A percentile compares a stretch with the other conserved stretches of the same genome.
phyloP scores from a whole-genome alignment of 2,888 invertebrate genomes.

The Sarcophaga variegata region DNA sequence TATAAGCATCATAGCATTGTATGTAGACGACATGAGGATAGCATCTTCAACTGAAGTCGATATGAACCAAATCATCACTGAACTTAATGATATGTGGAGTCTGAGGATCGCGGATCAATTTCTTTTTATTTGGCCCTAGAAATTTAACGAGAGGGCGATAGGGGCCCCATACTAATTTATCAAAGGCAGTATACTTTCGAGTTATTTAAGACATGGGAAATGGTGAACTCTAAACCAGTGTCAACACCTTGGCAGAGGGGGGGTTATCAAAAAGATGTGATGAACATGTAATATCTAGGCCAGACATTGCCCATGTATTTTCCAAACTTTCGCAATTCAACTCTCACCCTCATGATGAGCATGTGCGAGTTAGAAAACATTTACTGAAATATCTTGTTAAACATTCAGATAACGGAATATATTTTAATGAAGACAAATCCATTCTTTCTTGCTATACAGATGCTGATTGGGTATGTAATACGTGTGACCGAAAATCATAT shows the following conservation, averaged over 20 bases:
- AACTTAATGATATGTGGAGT: slow-evolving; percentile 56
- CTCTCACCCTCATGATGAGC: slow-evolving; percentile 52
- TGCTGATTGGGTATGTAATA: slow-evolving; percentile 65
- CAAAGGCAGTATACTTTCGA: slow-evolving; percentile 44
- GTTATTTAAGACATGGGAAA: slow-evolving; percentile 44
- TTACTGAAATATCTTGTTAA: slow-evolving; percentile 53
- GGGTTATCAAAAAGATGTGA: too few relatives aligned
- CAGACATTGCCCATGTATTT: slow-evolving; percentile 51
- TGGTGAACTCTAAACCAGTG: slow-evolving; percentile 40
- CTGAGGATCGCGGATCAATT: slow-evolving; percentile 61
- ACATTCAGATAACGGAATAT: slow-evolving; percentile 31
- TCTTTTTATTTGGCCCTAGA: slow-evolving; percentile 61
- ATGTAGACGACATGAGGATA: slow-evolving; percentile 61
- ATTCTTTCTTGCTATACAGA: slow-evolving; percentile 65
- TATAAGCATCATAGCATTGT: slow-evolving; percentile 41
- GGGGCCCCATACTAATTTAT: slow-evolving; percentile 54
- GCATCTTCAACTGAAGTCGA: slow-evolving; percentile 45
- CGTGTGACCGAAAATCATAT: slow-evolving; percentile 57
- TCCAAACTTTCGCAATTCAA: slow-evolving; percentile 60
- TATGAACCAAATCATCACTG: slow-evolving; percentile 44
- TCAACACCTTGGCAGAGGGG: slow-evolving; percentile 20
- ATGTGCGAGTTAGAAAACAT: slow-evolving; percentile 40
- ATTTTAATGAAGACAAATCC: slow-evolving; percentile 20
- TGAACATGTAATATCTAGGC: too few relatives aligned
- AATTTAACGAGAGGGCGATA: slow-evolving; percentile 54